Conservation (phyloP, 2,888 invertebrate genomes). For the Hofmannophila pseudospretella region DNA sequence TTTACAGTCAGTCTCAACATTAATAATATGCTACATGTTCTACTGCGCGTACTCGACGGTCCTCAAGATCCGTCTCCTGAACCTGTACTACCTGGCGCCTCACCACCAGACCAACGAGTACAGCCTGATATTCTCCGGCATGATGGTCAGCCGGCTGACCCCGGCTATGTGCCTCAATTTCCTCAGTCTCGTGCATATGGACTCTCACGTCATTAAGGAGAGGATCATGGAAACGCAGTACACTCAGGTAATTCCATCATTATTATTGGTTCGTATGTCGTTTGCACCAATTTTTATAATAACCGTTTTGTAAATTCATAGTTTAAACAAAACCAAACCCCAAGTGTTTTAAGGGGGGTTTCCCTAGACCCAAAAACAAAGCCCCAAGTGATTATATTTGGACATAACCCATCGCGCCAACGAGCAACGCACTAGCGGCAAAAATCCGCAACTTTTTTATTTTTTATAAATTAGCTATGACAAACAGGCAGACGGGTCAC, state of each 20-base stretch:
- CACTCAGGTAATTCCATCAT: slow-evolving; percentile 96
- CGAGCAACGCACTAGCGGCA: too few relatives aligned
- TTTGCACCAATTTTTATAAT: too few relatives aligned
- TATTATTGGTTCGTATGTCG: too few relatives aligned
- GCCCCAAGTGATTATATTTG: too few relatives aligned
- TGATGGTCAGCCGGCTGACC: slow-evolving; percentile 97
- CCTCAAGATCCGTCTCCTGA: slow-evolving; percentile 95
- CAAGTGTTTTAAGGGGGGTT: too few relatives aligned
- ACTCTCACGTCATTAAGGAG: slow-evolving; percentile 93
- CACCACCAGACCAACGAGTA: slow-evolving; percentile 99
- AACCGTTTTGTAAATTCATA: too few relatives aligned
- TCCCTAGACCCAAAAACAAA: too few relatives aligned
- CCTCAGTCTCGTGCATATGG: slow-evolving; percentile 97
- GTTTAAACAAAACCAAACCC: too few relatives aligned
- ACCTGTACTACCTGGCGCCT: slow-evolving; percentile 97
- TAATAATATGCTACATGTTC: slow-evolving; percentile 95
- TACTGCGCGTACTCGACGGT: slow-evolving; percentile 99
- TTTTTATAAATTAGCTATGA: too few relatives aligned
- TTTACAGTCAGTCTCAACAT: slow-evolving; percentile 89
- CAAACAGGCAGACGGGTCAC: too few relatives aligned
- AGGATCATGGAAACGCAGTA: slow-evolving; percentile 93
- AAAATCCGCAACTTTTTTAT: too few relatives aligned
- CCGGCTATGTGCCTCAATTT: slow-evolving; percentile 99
- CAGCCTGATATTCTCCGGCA: slow-evolving; percentile 98
- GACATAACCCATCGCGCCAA: too few relatives aligned